phyloP scores from a whole-genome alignment of 2,113 vertebrate genomes.

The Galbula dea region DNA sequence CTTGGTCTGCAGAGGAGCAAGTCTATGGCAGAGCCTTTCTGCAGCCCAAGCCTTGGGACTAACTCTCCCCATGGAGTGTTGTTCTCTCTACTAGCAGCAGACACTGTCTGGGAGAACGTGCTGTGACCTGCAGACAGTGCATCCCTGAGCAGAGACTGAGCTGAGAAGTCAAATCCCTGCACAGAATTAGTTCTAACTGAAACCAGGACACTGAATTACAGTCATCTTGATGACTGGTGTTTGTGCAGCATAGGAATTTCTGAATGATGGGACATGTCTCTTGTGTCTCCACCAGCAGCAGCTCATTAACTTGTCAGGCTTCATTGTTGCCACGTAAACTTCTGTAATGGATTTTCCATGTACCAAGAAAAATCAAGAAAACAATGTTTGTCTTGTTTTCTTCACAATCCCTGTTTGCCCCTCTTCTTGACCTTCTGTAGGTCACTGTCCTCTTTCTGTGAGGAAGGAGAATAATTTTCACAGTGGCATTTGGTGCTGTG shows the following conservation, averaged over 20 bases:
- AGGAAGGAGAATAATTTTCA: background rate
- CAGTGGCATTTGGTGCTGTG: fast-evolving
- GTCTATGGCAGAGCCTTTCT: no score
- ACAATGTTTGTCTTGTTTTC: background rate
- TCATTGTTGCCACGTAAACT: slow-evolving; percentile 12
- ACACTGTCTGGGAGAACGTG: no score
- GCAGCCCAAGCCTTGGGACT: no score
- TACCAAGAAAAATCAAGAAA: background rate
- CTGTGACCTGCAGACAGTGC: no score
- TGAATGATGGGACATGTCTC: background rate
- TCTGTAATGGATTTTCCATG: slow-evolving; percentile 32
- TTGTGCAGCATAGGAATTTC: background rate
- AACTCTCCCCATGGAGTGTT: no score
- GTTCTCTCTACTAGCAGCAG: no score
- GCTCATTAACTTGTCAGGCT: background rate
- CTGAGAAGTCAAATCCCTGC: no score
- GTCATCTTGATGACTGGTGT: background rate
- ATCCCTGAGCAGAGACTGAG: no score
- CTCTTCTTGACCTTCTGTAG: background rate
- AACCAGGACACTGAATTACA: background rate
- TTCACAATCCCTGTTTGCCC: background rate
- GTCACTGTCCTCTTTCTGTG: background rate
- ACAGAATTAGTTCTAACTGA: no score
- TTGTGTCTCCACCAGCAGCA: background rate
- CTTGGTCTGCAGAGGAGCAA: no score